Conservation (phyloP, 2,113 vertebrate genomes). For the Pterocles orientalis region DNA sequence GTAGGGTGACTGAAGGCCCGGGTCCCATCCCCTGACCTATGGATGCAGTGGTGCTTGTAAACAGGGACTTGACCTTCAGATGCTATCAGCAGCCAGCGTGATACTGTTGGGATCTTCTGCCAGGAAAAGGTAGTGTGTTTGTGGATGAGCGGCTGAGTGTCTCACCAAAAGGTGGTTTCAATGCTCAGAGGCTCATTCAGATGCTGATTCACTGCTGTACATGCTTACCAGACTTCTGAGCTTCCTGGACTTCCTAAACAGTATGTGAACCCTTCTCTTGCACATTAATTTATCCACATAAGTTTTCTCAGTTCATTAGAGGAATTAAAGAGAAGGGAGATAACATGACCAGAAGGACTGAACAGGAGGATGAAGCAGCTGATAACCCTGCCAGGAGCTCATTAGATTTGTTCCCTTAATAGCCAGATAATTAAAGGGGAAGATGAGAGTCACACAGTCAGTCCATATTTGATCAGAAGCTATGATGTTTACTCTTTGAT, state of each 20-base stretch:
- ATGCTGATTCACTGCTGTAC: not conserved
- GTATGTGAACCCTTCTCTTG: not conserved
- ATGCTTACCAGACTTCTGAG: not conserved
- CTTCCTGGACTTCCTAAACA: not conserved
- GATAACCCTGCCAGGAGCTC: not conserved
- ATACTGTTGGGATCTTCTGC: not conserved
- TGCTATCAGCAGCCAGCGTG: not conserved
- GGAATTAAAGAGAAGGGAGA: not conserved
- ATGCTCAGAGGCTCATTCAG: not conserved
- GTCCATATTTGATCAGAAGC: not conserved
- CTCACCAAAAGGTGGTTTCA: not conserved
- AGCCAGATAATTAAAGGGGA: constrained; percentile 33
- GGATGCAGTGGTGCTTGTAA: not conserved
- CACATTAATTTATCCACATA: not conserved
- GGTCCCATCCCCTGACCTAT: not conserved
- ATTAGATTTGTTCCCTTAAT: not conserved
- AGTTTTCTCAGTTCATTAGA: not conserved
- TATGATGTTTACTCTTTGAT: constrained; percentile 43
- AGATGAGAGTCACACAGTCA: not conserved
- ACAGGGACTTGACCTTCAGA: not conserved
- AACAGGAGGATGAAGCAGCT: not conserved
- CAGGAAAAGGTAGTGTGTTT: not conserved
- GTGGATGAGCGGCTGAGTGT: not conserved
- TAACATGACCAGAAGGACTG: not conserved
- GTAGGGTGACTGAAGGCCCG: not conserved